Base-by-base conservation (phyloP, 2,113 vertebrate species). In the Brienomyrus longianalis region DNA sequence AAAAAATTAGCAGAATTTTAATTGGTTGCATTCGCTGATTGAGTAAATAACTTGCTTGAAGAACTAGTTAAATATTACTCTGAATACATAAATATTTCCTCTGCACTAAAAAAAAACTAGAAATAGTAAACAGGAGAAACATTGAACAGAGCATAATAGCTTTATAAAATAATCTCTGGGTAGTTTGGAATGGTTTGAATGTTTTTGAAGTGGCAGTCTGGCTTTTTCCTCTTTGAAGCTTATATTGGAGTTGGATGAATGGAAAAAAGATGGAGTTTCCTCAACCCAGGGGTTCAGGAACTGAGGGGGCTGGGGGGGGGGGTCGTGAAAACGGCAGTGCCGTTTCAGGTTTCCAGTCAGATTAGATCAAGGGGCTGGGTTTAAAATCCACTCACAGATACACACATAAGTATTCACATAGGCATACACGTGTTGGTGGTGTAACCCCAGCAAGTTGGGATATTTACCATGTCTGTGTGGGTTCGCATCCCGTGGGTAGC, bases 91-190 rank as follows among this genome's bases (percentile, higher is more conserved):
- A 77, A 88, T 89, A 31, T 31, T 89, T 80, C 56, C 45, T 7
- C 50, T 52, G 7, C 66, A 85, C 56, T 21, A 52, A 95, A 94
- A 90, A 86, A 92, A 94, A 92, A 92, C 92, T 94, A 95, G 93
- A 94, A 91, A 95, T 91, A 96, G 95, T 94, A 96, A 96, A 95
- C 95, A 95, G 91, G 93, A 94, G 94, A 95, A 95, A 95, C 94
- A 95, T 95, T 96, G 94, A 94, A 96, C 96, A 93, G 93, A 94
- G 93, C 94, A 94, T 94, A 95, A 95, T 94, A 93, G 95, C 94
- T 95, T 95, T 95, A 92, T 93, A 89, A 85, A 95, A 90, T 94
- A 93, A 95, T 92, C 93, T 90, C 92, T 88, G 92, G 92, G 89
- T 83, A 31, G 59, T 92, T 92, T 88, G 52, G 89, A 92, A 92